A percentile compares a stretch with the other conserved stretches of the same genome.
phyloP scores from a whole-genome alignment of 2,113 vertebrate species.

The Hoplias malabaricus region DNA sequence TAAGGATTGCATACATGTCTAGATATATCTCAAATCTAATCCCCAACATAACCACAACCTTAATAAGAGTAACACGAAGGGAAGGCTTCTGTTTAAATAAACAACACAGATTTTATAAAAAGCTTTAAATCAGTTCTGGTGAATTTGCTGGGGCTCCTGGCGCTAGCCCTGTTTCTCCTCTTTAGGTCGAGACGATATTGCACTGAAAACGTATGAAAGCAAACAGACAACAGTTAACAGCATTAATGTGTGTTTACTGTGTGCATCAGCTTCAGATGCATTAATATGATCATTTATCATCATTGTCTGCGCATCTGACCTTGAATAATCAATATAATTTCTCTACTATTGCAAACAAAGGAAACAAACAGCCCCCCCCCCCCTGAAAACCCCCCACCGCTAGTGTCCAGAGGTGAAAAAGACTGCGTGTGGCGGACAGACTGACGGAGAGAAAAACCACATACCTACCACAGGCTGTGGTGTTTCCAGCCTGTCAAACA shows the following conservation, averaged over 20 bases:
- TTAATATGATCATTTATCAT: constrained; percentile 23
- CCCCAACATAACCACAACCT: no score
- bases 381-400: not conserved
- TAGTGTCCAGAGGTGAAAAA: not conserved
- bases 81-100: no score
- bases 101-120: no score
- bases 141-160: no score
- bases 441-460: constrained; percentile 7
- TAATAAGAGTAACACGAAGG: no score
- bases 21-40: no score
- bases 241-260: not conserved
- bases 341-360: not conserved
- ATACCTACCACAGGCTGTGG: not conserved
- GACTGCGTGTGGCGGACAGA: not conserved
- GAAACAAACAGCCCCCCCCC: not conserved
- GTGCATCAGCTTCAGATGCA: not conserved
- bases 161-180: no score
- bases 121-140: no score
- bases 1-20: no score
- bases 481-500: constrained; percentile 19
- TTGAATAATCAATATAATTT: constrained; percentile 35
- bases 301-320: not conserved
- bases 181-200: no score
- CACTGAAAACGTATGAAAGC: not conserved
- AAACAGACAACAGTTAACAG: not conserved